phyloP scores from a whole-genome alignment of 2,113 vertebrate genomes.

The Meleagris gallopavo region DNA sequence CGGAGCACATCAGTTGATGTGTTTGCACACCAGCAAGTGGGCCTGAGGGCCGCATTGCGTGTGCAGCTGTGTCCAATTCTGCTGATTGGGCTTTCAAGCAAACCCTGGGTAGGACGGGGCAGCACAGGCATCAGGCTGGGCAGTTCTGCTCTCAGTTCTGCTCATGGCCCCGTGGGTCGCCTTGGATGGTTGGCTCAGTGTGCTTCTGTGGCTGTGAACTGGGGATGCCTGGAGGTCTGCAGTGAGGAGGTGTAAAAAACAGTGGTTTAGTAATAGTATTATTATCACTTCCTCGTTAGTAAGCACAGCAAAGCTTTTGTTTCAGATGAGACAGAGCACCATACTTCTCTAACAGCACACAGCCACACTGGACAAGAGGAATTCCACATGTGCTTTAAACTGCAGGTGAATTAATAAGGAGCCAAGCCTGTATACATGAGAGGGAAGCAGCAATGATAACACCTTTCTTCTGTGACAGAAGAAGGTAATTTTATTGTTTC shows the following conservation, averaged over 20 bases:
- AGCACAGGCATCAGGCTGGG: not conserved
- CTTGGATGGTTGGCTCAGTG: not conserved
- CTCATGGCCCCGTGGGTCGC: not conserved
- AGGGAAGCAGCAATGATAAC: not conserved
- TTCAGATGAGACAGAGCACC: not conserved
- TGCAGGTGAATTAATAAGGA: not conserved
- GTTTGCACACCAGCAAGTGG: not conserved
- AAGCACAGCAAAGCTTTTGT: not conserved
- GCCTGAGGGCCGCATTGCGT: not conserved
- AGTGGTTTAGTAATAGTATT: not conserved
- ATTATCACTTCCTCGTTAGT: not conserved
- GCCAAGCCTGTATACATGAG: not conserved
- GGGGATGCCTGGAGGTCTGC: not conserved
- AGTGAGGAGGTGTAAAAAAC: not conserved
- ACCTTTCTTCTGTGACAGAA: slow-evolving; percentile 10
- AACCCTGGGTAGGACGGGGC: not conserved
- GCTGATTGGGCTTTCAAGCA: not conserved
- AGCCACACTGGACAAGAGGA: not conserved
- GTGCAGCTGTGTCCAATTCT: not conserved
- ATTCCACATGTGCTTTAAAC: not conserved
- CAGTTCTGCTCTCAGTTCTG: not conserved
- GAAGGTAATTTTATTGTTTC: slow-evolving; percentile 47
- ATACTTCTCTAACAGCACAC: not conserved
- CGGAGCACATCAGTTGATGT: rapidly evolving
- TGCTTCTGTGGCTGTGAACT: not conserved